Percentiles rank a stretch among this genome's conserved stretches.
These are phyloP conservation scores for Hypena proboscidalis DNA, from an alignment of 2,888 invertebrate species.

Conservation along the genomic window DNA sequence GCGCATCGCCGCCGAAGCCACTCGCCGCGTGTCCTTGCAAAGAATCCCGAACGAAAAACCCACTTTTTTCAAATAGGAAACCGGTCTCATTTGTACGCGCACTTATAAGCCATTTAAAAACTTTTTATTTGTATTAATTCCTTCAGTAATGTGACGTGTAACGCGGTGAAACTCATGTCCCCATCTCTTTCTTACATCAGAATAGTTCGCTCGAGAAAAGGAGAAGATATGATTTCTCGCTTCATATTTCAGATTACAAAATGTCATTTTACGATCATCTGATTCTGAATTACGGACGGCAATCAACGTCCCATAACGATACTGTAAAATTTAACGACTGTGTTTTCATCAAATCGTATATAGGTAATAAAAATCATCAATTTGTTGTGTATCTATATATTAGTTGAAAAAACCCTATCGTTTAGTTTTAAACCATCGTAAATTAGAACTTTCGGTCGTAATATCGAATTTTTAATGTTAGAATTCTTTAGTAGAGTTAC, in stretches of 20 bases:
- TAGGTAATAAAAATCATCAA: conserved; percentile 57
- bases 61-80: conserved; percentile 57
- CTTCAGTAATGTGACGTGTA: conserved; percentile 23
- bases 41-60: conserved; percentile 70
- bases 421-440: conserved; percentile 76
- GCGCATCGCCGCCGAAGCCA: conserved; percentile 62
- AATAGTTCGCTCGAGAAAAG: conserved; percentile 2
- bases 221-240: conserved; percentile 13
- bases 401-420: conserved; percentile 57
- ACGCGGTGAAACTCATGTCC: conserved; percentile 11
- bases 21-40: conserved; percentile 71
- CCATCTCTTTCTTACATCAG: conserved; percentile 9
- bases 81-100: conserved; percentile 69
- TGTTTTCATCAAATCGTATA: conserved; percentile 65
- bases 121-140: conserved; percentile 40
- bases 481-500: conserved; percentile 46
- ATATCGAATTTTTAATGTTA: conserved; percentile 78
- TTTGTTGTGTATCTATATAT: conserved; percentile 58
- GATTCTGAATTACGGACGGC: conserved; percentile 48
- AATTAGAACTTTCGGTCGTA: conserved; percentile 81
- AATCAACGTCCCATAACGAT: conserved; percentile 45
- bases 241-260: conserved; percentile 39
- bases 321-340: conserved; percentile 57
- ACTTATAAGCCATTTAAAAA: conserved; percentile 32
- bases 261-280: conserved; percentile 47